Evolutionary conservation across 1,140 invertebrate species (phyloP), one percentile per base, ranked within the genome.

Genomic region (Lasioglossum baleicum): DNA sequence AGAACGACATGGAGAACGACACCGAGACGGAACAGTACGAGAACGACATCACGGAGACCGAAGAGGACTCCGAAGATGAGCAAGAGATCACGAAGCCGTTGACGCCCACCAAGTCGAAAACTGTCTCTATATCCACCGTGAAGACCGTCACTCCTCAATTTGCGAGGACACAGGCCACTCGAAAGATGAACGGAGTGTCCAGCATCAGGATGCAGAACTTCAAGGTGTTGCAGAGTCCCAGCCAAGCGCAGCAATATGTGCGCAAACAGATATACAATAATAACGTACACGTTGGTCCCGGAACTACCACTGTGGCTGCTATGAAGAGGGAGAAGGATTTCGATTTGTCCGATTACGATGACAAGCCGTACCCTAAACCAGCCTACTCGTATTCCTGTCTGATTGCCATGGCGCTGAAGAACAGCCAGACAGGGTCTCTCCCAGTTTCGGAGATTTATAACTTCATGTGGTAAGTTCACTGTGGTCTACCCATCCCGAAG

Each of bases 381-480:
- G 97, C 98, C 0, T 99, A 99, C 93, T 99, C 98, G 2, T 99
- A 99, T 90, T 99, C 98, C 51, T 99, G 98, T 94, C 94, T 99
- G 75, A 99, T 99, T 89, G 98, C 98, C 2, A 97, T 99, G 96
- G 98, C 99, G 4, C 93, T 99, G 67, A 99, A 99, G 93, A 99
- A 99, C 91, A 99, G 98, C 70, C 95, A 96, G 85, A 97, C 96
- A 72, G 98, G 98, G 66, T 98, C 97, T 87, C 93, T 99, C 86
- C 98, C 98, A 3, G 98, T 99, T 10, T 99, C 98, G 10, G 98
- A 99, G 94, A 99, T 99, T 82, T 99, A 99, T 92, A 98, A 98
- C 91, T 99, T 99, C 91, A 99, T 99, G 96, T 99, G 97, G 97
- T 98, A 94, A 96, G 96, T 95, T 5, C 0, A 17, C 35, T 4